Evolutionary conservation across 2,888 invertebrate species (phyloP), one percentile per base, ranked within the genome.

Genomic region (Aspidapion aeneum): DNA sequence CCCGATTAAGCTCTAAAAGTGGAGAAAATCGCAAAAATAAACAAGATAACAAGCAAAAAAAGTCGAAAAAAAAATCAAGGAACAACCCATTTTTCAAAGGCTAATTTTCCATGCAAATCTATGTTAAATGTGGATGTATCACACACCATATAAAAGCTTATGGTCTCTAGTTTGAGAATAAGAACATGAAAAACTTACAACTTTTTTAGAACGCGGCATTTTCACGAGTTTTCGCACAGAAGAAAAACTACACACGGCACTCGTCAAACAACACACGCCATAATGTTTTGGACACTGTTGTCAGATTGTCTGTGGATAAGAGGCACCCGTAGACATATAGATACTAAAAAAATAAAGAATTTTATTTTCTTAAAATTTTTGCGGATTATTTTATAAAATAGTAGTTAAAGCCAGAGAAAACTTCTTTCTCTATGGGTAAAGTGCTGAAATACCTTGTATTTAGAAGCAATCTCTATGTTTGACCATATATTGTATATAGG

Each of bases 121-220:
- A 66, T 58, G 66, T 65, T 71, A 70, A 72, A 71, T 69, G 69
- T 20, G 55, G 58, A 57, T 67, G 61, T 58, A 67, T 64, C 66
- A 64, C 66, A 63, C 59, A 64, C 66, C 58, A 66, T 66, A 50
- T 66, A 35, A 69, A 67, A 63, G 56, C 55, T 62, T 66, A 65
- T 55, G 60, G 63, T 65, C 63, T 70, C 67, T 68, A 72, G 62
- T 67, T 67, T 63, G 63, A 64, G 63, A 68, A 66, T 63, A 69
- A 67, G 60, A 61, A 62, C 66, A 64, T 63, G 63, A 65, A 63
- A 61, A 70, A 80, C 80, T 80, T 78, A 81, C 80, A 70, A 76
- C 70, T 75, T 76, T 79, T 71, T 76, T 77, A 66, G 78, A 75
- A 71, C 79, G 79, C 74, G 79, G 79, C 81, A 81, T 81, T 75